Conservation (phyloP, 2,113 vertebrate genomes). For the Odocoileus virginianus region DNA sequence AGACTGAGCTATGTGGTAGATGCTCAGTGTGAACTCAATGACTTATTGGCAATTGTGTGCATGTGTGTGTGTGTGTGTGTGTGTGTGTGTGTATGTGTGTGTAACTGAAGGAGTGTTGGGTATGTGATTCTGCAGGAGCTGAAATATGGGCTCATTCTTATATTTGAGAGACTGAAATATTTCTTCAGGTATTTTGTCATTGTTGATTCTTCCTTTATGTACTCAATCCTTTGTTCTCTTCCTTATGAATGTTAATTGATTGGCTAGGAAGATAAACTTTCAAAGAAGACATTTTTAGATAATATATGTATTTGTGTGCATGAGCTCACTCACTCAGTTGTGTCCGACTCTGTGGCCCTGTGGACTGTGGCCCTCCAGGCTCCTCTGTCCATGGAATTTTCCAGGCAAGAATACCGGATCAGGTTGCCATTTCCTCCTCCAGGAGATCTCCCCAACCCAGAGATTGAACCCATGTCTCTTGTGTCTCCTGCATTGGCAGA, state of each 20-base stretch:
- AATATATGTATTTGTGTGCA: neutral
- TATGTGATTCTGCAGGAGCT: neutral
- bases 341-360: neutral
- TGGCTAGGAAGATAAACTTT: neutral
- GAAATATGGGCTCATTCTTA: neutral
- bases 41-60: neutral
- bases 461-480: neutral
- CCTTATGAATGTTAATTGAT: neutral
- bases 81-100: neutral
- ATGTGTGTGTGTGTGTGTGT: neutral
- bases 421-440: neutral
- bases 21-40: neutral
- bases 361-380: neutral
- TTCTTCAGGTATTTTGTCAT: neutral
- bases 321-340: neutral
- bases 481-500: neutral
- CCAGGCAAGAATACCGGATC: neutral
- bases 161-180: neutral
- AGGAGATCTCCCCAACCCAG: neutral
- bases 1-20: accelerated
- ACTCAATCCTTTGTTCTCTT: neutral
- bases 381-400: neutral
- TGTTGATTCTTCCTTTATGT: neutral
- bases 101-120: neutral
- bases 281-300: neutral